These are phyloP conservation scores for Poecilia gillii DNA, from an alignment of 2,797 vertebrate species.

Conservation along the genomic window DNA sequence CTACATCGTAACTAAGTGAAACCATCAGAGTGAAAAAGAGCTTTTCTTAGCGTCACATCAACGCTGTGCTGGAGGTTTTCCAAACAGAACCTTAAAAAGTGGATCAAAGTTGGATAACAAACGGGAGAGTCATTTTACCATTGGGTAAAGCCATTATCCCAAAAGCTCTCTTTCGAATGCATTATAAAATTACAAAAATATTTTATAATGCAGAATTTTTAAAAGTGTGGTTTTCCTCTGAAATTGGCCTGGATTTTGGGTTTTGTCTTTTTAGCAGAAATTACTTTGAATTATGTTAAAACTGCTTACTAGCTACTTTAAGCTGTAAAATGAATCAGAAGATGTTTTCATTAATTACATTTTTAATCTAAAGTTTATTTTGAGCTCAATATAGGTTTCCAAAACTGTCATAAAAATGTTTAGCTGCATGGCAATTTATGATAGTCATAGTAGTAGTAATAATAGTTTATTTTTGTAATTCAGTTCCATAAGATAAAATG, in stretches of 20 bases:
- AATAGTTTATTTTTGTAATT: background rate
- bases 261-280: background rate
- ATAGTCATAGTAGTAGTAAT: background rate
- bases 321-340: background rate
- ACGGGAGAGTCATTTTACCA: background rate
- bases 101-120: background rate
- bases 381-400: background rate
- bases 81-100: slow-evolving; percentile 2
- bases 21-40: background rate
- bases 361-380: background rate
- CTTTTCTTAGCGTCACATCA: background rate
- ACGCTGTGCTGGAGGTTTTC: background rate
- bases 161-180: background rate
- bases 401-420: background rate
- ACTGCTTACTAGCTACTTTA: background rate
- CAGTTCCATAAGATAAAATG: background rate
- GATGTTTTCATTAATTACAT: background rate
- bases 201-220: background rate
- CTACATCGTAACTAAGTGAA: background rate
- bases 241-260: background rate
- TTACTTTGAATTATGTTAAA: background rate
- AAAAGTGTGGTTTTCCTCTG: background rate
- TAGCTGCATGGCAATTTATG: background rate
- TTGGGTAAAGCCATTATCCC: background rate
- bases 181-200: too few species aligned